Base-by-base conservation (phyloP, 2,797 vertebrate species). In the Platalea minor region DNA sequence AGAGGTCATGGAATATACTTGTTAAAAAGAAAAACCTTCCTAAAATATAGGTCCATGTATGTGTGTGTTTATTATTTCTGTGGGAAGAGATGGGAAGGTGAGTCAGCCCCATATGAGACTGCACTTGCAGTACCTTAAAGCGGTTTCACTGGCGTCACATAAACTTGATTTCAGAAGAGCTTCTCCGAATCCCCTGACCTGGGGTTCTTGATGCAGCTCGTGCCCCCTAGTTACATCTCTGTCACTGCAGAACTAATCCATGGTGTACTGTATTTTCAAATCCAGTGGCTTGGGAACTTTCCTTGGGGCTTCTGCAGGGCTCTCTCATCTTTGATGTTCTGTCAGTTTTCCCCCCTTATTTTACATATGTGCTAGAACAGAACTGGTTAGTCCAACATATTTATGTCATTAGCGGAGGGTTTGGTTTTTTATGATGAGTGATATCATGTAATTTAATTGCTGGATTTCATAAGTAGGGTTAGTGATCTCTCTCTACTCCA, bases 381-480 rank as follows among this genome's bases (percentile, higher is more conserved):
- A 97, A 93, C 77, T 77, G 75, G 48, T 93, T 95, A 91, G 74
- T 78, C 56, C 53, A 96, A 95, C 68, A 96, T 75, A 91, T 94
- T 97, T 85, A 37, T 89, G 69, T 91, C 74, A 50, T 95, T 97
- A 95, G 25, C 60, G 26, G n/a, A 78, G 54, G 17, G 60, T 61
- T 96, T 93, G 17, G 25, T 25, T 84, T 57, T 26, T 69, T 54
- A 84, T 68, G 39, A 80, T 95, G 70, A 96, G 72, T 91, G 92
- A 95, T 91, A 93, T 53, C 20, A 81, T 96, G 64, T 83, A 82
- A 96, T 80, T 96, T 93, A 97, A 96, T 96, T 97, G 82, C 75
- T 96, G 88, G 48, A 93, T 96, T 97, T 96, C 70, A 89, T 96
- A 97, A 96, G 77, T 82, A 94, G 54, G 74, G 77, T 93, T 97